Conservation (phyloP, 2,888 invertebrate species). For the Phyto melanocephala region DNA sequence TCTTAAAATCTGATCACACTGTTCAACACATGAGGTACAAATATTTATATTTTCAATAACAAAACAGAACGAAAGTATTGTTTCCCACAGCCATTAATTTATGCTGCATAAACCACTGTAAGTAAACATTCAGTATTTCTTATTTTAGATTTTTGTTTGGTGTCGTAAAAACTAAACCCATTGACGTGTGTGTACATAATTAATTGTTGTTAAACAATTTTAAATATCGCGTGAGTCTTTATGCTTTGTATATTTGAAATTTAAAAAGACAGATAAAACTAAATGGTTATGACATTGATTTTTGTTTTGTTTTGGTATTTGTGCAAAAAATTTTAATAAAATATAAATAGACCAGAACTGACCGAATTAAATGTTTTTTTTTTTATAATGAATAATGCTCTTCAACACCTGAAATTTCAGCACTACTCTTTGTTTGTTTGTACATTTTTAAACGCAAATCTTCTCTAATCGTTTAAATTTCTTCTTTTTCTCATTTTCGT, state of each 20-base stretch:
- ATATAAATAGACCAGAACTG: neutral
- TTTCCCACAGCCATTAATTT: too few species aligned
- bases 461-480: constrained; percentile 14
- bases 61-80: too few species aligned
- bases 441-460: neutral
- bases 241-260: constrained; percentile 42
- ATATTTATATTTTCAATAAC: too few species aligned
- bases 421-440: neutral
- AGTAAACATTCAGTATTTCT: neutral
- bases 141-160: neutral
- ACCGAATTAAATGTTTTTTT: constrained; percentile 1
- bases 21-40: too few species aligned
- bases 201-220: constrained; percentile 34
- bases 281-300: constrained; percentile 55
- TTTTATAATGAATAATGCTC: constrained; percentile 17
- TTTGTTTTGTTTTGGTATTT: constrained; percentile 22
- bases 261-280: constrained; percentile 40
- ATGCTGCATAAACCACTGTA: neutral
- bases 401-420: constrained; percentile 27
- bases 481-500: neutral
- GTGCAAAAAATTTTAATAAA: too few species aligned
- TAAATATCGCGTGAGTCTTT: constrained; percentile 47
- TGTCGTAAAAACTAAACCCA: constrained; percentile 1
- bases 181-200: neutral
- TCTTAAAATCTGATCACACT: too few species aligned